Evolutionary conservation across 2,113 vertebrate genomes (phyloP).

Genomic region (Hoplias malabaricus): DNA sequence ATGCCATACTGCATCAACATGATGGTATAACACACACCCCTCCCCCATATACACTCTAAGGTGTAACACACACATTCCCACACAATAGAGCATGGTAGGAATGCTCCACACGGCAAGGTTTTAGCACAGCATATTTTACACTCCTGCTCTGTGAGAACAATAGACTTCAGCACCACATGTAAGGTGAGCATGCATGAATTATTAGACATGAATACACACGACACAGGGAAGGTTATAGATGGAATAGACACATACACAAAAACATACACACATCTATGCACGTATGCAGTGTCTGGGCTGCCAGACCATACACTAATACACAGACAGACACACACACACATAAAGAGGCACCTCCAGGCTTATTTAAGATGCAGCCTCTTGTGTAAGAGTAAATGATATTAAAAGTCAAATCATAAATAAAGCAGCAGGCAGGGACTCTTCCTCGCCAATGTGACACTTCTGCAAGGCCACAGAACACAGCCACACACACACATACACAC

Average conservation of each 20-base stretch:
- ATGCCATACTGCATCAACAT: conserved; percentile 30
- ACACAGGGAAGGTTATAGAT: not conserved
- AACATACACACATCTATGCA: conserved; percentile 22
- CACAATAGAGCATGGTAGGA: conserved; percentile 30
- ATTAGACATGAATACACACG: conserved; percentile 13
- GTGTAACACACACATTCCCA: conserved; percentile 30
- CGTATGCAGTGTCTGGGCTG: not conserved
- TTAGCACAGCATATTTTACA: conserved; percentile 39
- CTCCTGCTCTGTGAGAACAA: conserved; percentile 1
- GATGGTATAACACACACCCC: conserved; percentile 27
- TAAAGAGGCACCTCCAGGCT: conserved; percentile 53
- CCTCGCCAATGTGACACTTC: conserved; percentile 60
- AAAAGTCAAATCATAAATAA: conserved; percentile 77
- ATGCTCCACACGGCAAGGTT: conserved; percentile 19
- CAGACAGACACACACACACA: conserved; percentile 25
- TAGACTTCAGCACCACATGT: conserved; percentile 15
- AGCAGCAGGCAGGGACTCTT: conserved; percentile 59
- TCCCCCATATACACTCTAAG: conserved; percentile 24
- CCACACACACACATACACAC: not conserved
- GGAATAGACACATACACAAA: not conserved
- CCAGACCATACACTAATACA: conserved; percentile 6
- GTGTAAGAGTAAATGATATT: conserved; percentile 72
- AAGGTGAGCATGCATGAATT: conserved; percentile 9
- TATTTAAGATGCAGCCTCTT: conserved; percentile 69
- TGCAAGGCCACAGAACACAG: conserved; percentile 5